Base-by-base conservation (phyloP, 2,888 invertebrate species). In the Patella pellucida region DNA sequence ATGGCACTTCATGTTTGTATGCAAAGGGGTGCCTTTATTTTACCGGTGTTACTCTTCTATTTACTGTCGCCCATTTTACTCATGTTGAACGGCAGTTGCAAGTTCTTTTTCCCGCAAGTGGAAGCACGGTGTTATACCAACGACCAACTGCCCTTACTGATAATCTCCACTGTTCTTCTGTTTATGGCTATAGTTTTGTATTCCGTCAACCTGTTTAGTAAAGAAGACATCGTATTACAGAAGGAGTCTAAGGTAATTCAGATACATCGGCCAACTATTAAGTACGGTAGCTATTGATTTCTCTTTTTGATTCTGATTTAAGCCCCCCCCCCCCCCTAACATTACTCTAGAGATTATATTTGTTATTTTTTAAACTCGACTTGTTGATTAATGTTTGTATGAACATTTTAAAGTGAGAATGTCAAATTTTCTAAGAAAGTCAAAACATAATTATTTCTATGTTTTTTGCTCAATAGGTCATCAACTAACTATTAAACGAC, bases 1-100 rank as follows among this genome's bases (percentile, higher is more conserved):
- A 67, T 85, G 9, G 87, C 84, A 3, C 85, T 86, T 41, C 84
- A 82, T 19, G 85, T 86, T 52, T 85, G 86, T 76, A 85, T 88
- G 85, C 85, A 86, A 72, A 78, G 76, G 16, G 81, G 83, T 14
- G 82, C 84, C 1, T 88, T 88, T 54, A 82, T 82, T 14, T 27
- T 86, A 7, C 88, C 89, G 2, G 73, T 88, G 0, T 72, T 83
- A 14, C 70, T 87, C 0, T 76, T 83, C 1, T 83, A 86, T 2
- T 86, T 88, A 1, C 71, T 87, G 3, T 71, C 84, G 9, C 69
- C 82, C 19, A 50, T 74, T 0, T n/a, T 87, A 9, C 27, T 82
- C 16, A 15, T 78, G 19, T 78, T 81, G 19, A 68, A 71, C 3
- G 56, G 67, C 0, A 16, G 71, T 0, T 84, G 83, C 69, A 16